Evolutionary conservation across 2,888 invertebrate species (phyloP).

Genomic region (Diogma glabrata): DNA sequence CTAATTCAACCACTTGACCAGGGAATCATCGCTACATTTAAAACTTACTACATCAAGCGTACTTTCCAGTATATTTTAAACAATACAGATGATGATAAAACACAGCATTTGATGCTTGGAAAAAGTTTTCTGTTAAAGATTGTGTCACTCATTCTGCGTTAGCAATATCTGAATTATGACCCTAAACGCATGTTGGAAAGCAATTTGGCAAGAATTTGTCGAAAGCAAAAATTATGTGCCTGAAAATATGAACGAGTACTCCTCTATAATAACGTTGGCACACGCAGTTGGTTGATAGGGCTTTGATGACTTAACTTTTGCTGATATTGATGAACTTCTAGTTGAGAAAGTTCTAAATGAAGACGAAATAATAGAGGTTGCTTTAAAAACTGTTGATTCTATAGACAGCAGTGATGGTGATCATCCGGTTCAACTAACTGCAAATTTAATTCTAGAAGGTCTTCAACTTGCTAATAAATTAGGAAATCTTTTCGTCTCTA

Average conservation of each 20-base stretch:
- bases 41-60: constrained; percentile 13
- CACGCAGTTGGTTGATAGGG: constrained; percentile 7
- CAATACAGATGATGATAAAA: not conserved
- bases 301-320: constrained; percentile 13
- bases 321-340: constrained; percentile 20
- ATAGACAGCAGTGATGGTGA: constrained; percentile 18
- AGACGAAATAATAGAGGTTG: constrained; percentile 20
- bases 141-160: not conserved
- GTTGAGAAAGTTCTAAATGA: constrained; percentile 22
- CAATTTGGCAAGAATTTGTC: not conserved
- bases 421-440: constrained; percentile 17
- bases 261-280: constrained; percentile 4
- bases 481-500: constrained; percentile 20
- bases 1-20: not conserved
- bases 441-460: constrained; percentile 20
- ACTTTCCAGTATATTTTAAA: not conserved
- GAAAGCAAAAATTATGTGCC: not conserved
- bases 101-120: not conserved
- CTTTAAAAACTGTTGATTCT: constrained; percentile 15
- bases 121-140: not conserved
- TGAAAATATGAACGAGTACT: constrained; percentile 1
- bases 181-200: not conserved
- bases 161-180: not conserved
- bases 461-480: constrained; percentile 23
- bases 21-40: constrained; percentile 11